Percentiles rank a stretch among this genome's conserved stretches.
Conservation (phyloP, 2,888 invertebrate genomes). For the Alentia gelatinosa region DNA sequence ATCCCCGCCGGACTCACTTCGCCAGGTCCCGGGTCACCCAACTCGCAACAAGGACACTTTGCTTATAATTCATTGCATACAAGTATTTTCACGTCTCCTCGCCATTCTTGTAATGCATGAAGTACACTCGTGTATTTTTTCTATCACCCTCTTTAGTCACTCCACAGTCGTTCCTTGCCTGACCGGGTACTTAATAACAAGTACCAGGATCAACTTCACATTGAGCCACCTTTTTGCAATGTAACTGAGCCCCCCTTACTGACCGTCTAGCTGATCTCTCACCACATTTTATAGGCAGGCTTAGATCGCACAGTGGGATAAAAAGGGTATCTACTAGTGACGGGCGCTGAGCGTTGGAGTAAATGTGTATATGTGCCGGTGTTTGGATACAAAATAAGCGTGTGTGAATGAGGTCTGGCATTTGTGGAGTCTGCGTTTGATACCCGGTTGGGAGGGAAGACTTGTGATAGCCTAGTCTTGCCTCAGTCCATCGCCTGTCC, state of each 20-base stretch:
- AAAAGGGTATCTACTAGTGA: neutral
- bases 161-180: neutral
- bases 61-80: neutral
- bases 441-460: neutral
- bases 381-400: slow-evolving; percentile 38
- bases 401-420: slow-evolving; percentile 38
- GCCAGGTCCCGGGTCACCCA: neutral
- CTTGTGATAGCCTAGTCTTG: neutral
- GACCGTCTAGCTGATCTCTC: neutral
- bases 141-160: neutral
- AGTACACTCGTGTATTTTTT: neutral
- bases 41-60: neutral
- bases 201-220: neutral
- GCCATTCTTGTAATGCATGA: slow-evolving; percentile 15
- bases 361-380: slow-evolving; percentile 12
- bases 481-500: too few species aligned
- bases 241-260: neutral
- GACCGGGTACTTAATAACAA: neutral
- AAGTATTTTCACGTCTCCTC: neutral
- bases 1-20: neutral
- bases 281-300: neutral
- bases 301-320: neutral
- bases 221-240: neutral
- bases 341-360: neutral
- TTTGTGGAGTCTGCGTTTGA: neutral